Percentiles rank a stretch among this genome's conserved stretches.
phyloP scores from a whole-genome alignment of 2,888 invertebrate species.

The Perizoma flavofasciatum region DNA sequence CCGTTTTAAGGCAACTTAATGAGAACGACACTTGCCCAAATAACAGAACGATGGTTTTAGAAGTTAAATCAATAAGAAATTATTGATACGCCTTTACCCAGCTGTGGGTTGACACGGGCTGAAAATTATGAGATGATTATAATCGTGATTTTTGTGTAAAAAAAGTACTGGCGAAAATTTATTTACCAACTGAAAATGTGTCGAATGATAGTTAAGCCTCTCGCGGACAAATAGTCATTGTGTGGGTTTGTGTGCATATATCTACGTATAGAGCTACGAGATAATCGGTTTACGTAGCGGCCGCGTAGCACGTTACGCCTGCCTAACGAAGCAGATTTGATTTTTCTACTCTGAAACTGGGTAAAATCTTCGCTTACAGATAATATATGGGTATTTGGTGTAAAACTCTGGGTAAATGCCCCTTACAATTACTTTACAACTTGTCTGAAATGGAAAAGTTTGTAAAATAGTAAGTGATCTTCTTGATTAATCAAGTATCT shows the following conservation, averaged over 20 bases:
- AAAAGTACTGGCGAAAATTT: too few relatives aligned
- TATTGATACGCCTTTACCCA: too few relatives aligned
- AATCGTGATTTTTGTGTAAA: neutral
- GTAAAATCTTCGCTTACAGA: too few relatives aligned
- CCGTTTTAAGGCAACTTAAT: constrained; percentile 4
- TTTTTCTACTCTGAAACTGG: too few relatives aligned
- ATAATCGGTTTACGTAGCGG: constrained; percentile 3
- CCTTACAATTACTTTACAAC: too few relatives aligned
- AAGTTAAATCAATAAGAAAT: constrained; percentile 39
- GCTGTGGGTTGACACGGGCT: too few relatives aligned
- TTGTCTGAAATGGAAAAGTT: too few relatives aligned
- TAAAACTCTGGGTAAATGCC: too few relatives aligned
- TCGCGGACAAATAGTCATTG: neutral
- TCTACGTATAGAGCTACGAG: constrained; percentile 2
- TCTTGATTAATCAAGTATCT: too few relatives aligned
- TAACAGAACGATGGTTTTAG: constrained; percentile 22
- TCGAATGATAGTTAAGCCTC: neutral
- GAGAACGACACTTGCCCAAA: constrained; percentile 12
- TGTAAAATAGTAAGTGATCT: too few relatives aligned
- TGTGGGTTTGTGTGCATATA: neutral
- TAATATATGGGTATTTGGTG: too few relatives aligned
- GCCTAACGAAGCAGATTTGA: neutral
- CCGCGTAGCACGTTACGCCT: constrained; percentile 1
- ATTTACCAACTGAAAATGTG: neutral
- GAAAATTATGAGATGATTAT: constrained; percentile 2